Evolutionary conservation across 2,113 vertebrate genomes (phyloP).

Genomic region (Cyphomyrus discorhynchus): DNA sequence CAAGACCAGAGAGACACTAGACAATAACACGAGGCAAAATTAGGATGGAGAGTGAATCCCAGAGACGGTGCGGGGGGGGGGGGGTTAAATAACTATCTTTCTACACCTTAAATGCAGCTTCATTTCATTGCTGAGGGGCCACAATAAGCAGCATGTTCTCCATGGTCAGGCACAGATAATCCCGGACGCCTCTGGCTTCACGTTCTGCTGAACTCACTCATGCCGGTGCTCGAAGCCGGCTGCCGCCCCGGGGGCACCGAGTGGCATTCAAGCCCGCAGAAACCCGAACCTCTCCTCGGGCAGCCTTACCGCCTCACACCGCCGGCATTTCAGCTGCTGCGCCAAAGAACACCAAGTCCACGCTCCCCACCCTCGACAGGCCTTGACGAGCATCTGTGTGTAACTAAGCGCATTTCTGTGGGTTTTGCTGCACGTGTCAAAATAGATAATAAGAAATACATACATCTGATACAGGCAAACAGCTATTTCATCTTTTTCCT

Average conservation of each 20-base stretch:
- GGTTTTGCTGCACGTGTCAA: neutral
- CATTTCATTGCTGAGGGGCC: constrained; percentile 41
- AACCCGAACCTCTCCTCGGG: constrained; percentile 29
- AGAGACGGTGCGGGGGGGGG: neutral
- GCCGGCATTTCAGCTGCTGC: neutral
- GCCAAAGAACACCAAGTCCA: neutral
- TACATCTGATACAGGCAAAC: neutral
- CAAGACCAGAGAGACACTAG: neutral
- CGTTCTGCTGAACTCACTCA: constrained; percentile 30
- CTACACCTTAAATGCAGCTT: constrained; percentile 42
- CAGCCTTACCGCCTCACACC: neutral
- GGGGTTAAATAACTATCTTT: constrained; percentile 26
- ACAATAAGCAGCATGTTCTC: constrained; percentile 63
- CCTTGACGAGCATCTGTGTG: neutral
- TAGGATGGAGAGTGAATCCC: constrained; percentile 15
- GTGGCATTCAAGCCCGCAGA: neutral
- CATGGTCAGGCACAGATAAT: constrained; percentile 36
- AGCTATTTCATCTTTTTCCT: neutral
- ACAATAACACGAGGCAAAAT: neutral
- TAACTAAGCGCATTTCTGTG: neutral
- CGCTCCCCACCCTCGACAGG: neutral
- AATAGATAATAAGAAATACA: neutral
- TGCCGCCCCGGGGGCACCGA: neutral
- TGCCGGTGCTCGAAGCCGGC: constrained; percentile 8
- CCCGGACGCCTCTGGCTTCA: constrained; percentile 29